Evolutionary conservation across 1,140 invertebrate species (phyloP), one percentile per base, ranked within the genome.

Genomic region (Melipona quadrifasciata): DNA sequence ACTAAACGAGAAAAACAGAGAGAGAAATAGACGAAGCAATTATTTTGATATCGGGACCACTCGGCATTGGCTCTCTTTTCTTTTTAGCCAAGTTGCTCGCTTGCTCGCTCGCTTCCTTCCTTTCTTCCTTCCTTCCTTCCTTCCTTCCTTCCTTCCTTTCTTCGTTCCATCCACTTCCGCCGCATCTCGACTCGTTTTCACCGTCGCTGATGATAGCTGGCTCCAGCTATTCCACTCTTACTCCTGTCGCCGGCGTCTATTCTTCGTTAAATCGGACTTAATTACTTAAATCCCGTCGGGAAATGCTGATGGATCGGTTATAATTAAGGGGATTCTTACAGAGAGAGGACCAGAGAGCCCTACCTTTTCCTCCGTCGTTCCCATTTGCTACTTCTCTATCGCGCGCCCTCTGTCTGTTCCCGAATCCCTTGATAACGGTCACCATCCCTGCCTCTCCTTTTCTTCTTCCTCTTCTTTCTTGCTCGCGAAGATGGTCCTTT

Each of bases 191-290:
- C 85, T 88, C 77, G 68, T 83, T 73, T 58, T 57, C 65, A 70
- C 67, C 81, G 74, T 80, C 79, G 74, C 27, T 85, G 87, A 86
- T 80, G 75, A 87, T 85, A 84, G 72, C 88, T 82, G 88, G 88
- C 78, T 86, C 85, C 51, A 75, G 80, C 80, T 86, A 89, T 89
- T 87, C 82, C 88, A 61, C 85, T 90, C 88, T 89, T 89, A 89
- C 87, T 87, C 76, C 85, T 87, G 87, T 89, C 89, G 86, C 78
- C 82, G 84, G 82, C 90, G 85, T 82, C 90, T 87, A 91, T 91
- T 91, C 91, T 91, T 91, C 89, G 89, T 89, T 90, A 91, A 91
- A 91, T 91, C 91, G 87, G 90, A 91, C 91, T 91, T 91, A 91
- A 91, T 91, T 91, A 91, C 89, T 91, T 90, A 88, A 91, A 89